These are phyloP conservation scores for Oeneis ivallda DNA, from an alignment of 2,888 invertebrate species.

Conservation along the genomic window DNA sequence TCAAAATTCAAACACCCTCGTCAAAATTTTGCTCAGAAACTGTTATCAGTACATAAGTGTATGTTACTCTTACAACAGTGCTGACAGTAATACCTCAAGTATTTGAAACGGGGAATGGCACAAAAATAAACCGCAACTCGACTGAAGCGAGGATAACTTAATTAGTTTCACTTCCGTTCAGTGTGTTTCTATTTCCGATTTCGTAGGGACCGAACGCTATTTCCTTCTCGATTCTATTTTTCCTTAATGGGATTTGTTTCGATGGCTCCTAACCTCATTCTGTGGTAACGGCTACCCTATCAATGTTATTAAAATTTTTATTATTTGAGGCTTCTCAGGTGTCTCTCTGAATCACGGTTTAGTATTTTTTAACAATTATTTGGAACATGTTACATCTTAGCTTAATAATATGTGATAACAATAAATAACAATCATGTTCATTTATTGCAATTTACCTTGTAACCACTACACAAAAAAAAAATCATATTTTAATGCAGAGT, in stretches of 20 bases:
- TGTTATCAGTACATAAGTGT: constrained; percentile 69
- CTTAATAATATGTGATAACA: too few species aligned
- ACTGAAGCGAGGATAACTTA: constrained; percentile 76
- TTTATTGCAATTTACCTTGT: too few species aligned
- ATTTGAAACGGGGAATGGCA: constrained; percentile 53
- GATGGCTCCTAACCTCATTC: constrained; percentile 55
- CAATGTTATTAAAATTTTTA: constrained; percentile 63
- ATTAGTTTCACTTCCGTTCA: constrained; percentile 79
- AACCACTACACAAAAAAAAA: too few species aligned
- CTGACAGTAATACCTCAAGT: constrained; percentile 72
- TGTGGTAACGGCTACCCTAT: constrained; percentile 47
- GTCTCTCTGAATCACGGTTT: too few species aligned
- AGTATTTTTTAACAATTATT: too few species aligned
- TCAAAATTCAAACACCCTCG: constrained; percentile 50
- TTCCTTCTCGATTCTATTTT: constrained; percentile 73
- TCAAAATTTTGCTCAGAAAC: constrained; percentile 64
- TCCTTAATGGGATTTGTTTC: constrained; percentile 74
- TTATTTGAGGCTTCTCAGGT: constrained; percentile 49
- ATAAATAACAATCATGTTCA: too few species aligned
- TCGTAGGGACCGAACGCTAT: constrained; percentile 67
- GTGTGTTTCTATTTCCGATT: constrained; percentile 80
- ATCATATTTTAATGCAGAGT: too few species aligned
- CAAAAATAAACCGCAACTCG: constrained; percentile 76
- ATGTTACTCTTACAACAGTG: constrained; percentile 64
- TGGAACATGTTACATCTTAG: too few species aligned